Percentiles rank a stretch among this genome's conserved stretches.
phyloP scores from a whole-genome alignment of 2,888 invertebrate genomes.

The Yponomeuta evonymella region DNA sequence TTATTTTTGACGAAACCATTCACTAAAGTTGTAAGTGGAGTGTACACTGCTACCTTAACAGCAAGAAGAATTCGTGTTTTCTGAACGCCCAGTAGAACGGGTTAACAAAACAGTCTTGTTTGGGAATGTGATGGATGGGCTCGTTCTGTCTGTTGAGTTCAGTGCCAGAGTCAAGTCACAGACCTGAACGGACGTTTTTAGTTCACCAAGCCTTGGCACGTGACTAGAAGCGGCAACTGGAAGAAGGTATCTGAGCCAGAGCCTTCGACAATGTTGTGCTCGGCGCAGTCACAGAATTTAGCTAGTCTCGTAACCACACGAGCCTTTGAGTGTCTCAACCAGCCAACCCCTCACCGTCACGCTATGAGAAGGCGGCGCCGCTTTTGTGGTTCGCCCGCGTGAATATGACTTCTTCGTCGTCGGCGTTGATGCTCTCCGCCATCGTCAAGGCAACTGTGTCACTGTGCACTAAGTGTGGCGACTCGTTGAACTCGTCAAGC shows the following conservation, averaged over 20 bases:
- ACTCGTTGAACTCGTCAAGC: conserved; percentile 93
- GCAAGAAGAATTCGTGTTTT: too few species aligned
- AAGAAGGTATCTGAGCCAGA: too few species aligned
- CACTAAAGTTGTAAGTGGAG: too few species aligned
- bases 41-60: too few species aligned
- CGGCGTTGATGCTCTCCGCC: conserved; percentile 54
- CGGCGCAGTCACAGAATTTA: neutral
- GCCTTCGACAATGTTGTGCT: too few species aligned
- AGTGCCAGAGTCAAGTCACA: too few species aligned
- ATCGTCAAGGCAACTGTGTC: conserved; percentile 61
- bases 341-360: conserved; percentile 16
- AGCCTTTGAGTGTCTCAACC: neutral
- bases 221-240: neutral
- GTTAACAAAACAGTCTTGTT: too few species aligned
- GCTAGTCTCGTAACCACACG: neutral
- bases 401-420: conserved; percentile 70
- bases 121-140: too few species aligned
- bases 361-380: conserved; percentile 60
- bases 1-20: too few species aligned
- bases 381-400: conserved; percentile 52
- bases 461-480: conserved; percentile 84
- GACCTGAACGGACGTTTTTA: too few species aligned
- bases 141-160: too few species aligned
- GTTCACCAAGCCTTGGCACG: neutral
- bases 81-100: too few species aligned